A percentile compares a stretch with the other conserved stretches of the same genome.
Conservation (phyloP, 2,888 invertebrate species). For the Dichetophora obliterata region DNA sequence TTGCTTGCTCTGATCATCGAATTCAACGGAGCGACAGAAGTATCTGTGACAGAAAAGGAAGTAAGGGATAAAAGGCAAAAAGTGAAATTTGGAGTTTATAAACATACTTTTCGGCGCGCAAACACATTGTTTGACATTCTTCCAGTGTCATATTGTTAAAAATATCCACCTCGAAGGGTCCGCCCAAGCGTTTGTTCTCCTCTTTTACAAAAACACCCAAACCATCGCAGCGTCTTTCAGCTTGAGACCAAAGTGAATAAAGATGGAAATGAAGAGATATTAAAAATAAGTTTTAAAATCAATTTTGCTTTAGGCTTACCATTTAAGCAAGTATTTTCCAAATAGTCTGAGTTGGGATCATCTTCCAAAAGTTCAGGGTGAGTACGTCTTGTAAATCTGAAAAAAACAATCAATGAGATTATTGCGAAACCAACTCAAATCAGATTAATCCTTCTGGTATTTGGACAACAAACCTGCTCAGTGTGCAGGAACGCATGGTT, state of each 20-base stretch:
- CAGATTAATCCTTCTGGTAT: neutral
- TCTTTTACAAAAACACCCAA: conserved; percentile 90
- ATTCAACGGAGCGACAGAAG: conserved; percentile 90
- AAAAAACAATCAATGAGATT: neutral
- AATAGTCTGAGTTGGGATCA: conserved; percentile 88
- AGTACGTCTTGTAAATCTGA: conserved; percentile 83
- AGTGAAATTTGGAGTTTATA: neutral
- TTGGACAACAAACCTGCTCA: conserved; percentile 73
- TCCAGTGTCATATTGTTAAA: conserved; percentile 88
- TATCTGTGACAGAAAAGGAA: conserved; percentile 71
- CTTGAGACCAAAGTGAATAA: conserved; percentile 68
- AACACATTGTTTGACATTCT: conserved; percentile 89
- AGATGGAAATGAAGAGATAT: neutral
- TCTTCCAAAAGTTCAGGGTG: conserved; percentile 88
- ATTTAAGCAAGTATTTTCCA: conserved; percentile 91
- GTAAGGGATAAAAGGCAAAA: neutral
- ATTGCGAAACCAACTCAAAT: neutral
- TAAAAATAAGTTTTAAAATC: neutral
- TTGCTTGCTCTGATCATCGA: conserved; percentile 87
- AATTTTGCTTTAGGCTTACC: conserved; percentile 71
- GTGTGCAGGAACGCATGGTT: conserved; percentile 81
- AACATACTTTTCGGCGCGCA: conserved; percentile 85
- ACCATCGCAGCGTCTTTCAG: conserved; percentile 88
- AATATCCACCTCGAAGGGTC: conserved; percentile 89
- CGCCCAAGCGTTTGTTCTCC: conserved; percentile 87